Conservation (phyloP, 2,113 vertebrate genomes). For the Tylochromis polylepis region DNA sequence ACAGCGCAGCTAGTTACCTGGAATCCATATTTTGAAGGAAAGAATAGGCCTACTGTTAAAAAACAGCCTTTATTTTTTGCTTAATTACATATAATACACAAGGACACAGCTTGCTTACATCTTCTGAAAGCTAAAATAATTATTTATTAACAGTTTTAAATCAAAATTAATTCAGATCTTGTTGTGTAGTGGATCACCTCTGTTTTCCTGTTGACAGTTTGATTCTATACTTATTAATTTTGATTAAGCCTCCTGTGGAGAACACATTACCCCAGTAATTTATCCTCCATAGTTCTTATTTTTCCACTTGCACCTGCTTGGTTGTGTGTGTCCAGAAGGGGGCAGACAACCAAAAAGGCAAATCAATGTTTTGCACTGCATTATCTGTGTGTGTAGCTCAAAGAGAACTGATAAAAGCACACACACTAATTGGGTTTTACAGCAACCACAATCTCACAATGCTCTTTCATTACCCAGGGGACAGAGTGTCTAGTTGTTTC, state of each 20-base stretch:
- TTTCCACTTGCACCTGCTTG: background rate
- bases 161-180: background rate
- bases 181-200: background rate
- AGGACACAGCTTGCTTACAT: background rate
- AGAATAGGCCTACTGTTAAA: conserved; percentile 7
- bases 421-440: conserved; percentile 73
- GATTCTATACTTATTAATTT: conserved; percentile 2
- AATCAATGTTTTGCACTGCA: conserved; percentile 11
- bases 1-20: background rate
- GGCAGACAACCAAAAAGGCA: conserved; percentile 19
- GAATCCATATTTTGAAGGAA: conserved; percentile 26
- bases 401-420: conserved; percentile 55
- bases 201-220: background rate
- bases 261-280: conserved; percentile 16
- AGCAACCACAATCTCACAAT: conserved; percentile 56
- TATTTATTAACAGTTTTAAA: background rate
- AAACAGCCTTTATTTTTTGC: conserved; percentile 12
- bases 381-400: conserved; percentile 45
- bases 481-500: conserved; percentile 45
- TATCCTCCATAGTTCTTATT: background rate
- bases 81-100: conserved; percentile 27
- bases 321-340: conserved; percentile 54
- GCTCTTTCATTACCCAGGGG: conserved; percentile 70
- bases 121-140: background rate
- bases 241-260: conserved; percentile 12